A percentile compares a stretch with the other conserved stretches of the same genome.
phyloP scores from a whole-genome alignment of 2,113 vertebrate genomes.

The Sinocyclocheilus maitianheensis region DNA sequence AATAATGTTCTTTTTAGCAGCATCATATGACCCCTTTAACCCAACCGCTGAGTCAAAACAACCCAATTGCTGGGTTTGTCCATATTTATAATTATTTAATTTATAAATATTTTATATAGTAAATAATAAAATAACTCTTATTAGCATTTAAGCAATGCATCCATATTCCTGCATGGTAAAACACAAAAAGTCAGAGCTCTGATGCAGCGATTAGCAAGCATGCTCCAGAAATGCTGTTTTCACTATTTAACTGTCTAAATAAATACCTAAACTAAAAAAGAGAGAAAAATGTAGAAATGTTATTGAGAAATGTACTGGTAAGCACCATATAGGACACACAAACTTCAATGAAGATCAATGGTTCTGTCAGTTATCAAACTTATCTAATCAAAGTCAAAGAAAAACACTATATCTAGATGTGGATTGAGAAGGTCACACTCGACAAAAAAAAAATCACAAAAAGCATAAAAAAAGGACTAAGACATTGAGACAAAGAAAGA shows the following conservation, averaged over 20 bases:
- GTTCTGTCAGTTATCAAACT: constrained; percentile 3
- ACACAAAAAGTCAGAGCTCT: background rate
- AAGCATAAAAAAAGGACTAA: constrained; percentile 21
- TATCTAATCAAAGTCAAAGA: constrained; percentile 24
- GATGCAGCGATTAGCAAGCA: background rate
- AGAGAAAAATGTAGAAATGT: background rate
- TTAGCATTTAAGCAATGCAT: background rate
- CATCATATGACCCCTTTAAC: too few relatives aligned
- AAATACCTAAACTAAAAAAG: background rate
- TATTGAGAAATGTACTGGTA: background rate
- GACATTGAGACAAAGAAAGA: constrained; percentile 41
- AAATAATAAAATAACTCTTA: background rate
- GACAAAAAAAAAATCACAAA: constrained; percentile 45
- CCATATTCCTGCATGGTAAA: background rate
- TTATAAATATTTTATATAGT: background rate
- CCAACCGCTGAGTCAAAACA: too few relatives aligned
- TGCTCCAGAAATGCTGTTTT: background rate
- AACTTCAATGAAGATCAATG: background rate
- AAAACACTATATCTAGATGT: background rate
- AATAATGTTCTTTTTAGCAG: too few relatives aligned
- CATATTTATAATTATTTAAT: too few relatives aligned
- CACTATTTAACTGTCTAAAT: background rate
- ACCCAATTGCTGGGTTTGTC: too few relatives aligned
- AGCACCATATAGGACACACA: background rate
- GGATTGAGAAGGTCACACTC: constrained; percentile 6